These are phyloP conservation scores for Thalpophila matura DNA, from an alignment of 2,888 invertebrate species.

Conservation along the genomic window DNA sequence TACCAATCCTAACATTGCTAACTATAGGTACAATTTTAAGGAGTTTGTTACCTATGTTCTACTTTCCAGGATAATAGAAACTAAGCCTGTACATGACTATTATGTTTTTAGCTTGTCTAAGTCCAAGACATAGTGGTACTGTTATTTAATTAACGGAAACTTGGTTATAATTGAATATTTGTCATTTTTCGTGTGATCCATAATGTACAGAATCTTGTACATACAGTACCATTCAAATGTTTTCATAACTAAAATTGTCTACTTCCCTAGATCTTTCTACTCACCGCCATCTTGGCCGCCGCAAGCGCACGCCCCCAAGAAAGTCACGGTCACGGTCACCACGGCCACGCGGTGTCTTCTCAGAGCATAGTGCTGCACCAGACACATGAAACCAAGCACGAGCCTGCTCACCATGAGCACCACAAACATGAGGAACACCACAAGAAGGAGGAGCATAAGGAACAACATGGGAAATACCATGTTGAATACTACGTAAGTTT, in stretches of 20 bases:
- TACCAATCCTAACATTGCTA: no score
- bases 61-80: not conserved
- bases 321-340: slow-evolving; percentile 55
- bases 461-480: slow-evolving; percentile 58
- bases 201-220: no score
- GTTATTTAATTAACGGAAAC: no score
- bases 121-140: no score
- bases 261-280: slow-evolving; percentile 58
- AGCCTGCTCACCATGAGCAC: slow-evolving; percentile 15
- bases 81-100: no score
- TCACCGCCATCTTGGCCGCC: slow-evolving; percentile 55
- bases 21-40: slow-evolving; percentile 19
- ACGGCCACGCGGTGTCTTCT: slow-evolving; percentile 66
- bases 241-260: not conserved
- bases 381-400: slow-evolving; percentile 46
- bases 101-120: no score
- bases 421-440: slow-evolving; percentile 13
- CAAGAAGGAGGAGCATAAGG: slow-evolving; percentile 44
- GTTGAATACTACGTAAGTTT: slow-evolving; percentile 75
- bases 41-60: slow-evolving; percentile 4
- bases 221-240: no score
- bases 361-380: slow-evolving; percentile 72
- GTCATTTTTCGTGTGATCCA: no score
- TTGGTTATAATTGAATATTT: no score
- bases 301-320: slow-evolving; percentile 67